A percentile compares a stretch with the other conserved stretches of the same genome.
These are phyloP conservation scores for Crenuchus spilurus DNA, from an alignment of 2,797 vertebrate species.

Conservation along the genomic window DNA sequence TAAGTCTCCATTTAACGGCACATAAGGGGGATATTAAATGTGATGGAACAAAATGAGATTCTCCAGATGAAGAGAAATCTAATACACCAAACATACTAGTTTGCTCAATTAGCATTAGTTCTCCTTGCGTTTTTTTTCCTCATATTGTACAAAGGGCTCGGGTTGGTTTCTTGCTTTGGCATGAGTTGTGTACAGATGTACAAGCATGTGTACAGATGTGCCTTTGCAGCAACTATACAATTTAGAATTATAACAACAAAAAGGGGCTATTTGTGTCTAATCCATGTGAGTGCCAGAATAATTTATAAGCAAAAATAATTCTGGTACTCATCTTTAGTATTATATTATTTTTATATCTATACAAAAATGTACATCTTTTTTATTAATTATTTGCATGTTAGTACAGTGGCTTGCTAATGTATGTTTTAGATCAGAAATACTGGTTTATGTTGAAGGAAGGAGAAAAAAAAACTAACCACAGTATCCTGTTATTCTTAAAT, in stretches of 20 bases:
- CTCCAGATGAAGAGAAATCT: slow-evolving; percentile 57
- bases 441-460: slow-evolving; percentile 65
- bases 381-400: slow-evolving; percentile 80
- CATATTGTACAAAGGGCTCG: slow-evolving; percentile 36
- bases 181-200: slow-evolving; percentile 65
- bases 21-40: background rate
- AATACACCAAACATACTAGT: slow-evolving; percentile 68
- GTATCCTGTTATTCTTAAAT: slow-evolving; percentile 65
- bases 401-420: slow-evolving; percentile 71
- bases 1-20: background rate
- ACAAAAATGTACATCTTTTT: slow-evolving; percentile 68
- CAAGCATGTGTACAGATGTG: slow-evolving; percentile 66
- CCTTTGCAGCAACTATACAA: slow-evolving; percentile 72
- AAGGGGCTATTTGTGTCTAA: slow-evolving; percentile 68
- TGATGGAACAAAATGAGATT: slow-evolving; percentile 23
- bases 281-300: slow-evolving; percentile 66
- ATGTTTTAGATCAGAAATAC: slow-evolving; percentile 71
- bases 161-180: slow-evolving; percentile 57
- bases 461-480: slow-evolving; percentile 70
- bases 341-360: slow-evolving; percentile 73
- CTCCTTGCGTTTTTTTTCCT: slow-evolving; percentile 17
- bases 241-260: slow-evolving; percentile 54
- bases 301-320: slow-evolving; percentile 58
- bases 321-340: slow-evolving; percentile 73
- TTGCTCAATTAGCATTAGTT: slow-evolving; percentile 49